phyloP scores from a whole-genome alignment of 1,140 invertebrate genomes.

The Megathymus violae region DNA sequence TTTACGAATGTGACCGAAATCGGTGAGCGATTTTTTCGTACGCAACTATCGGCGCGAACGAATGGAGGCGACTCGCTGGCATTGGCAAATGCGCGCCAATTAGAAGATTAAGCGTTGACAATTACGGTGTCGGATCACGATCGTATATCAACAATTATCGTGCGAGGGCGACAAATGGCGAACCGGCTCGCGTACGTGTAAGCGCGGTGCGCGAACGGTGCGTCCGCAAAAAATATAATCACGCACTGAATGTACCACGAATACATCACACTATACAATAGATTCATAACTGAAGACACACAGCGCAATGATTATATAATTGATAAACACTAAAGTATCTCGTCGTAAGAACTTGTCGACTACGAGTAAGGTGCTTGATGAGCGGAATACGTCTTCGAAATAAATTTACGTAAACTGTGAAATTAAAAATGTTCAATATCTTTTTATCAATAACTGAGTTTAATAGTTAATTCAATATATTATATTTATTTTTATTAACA shows the following conservation, averaged over 20 bases:
- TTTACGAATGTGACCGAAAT: constrained; percentile 54
- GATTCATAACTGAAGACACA: too few relatives aligned
- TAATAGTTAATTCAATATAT: too few relatives aligned
- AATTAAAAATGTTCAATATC: too few relatives aligned
- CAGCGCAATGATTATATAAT: too few relatives aligned
- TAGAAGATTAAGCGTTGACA: constrained; percentile 84
- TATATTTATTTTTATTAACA: too few relatives aligned
- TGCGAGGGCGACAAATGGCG: constrained; percentile 79
- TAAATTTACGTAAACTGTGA: too few relatives aligned
- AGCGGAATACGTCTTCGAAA: too few relatives aligned
- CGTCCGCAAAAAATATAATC: constrained; percentile 17
- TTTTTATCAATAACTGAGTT: too few relatives aligned
- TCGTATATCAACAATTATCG: constrained; percentile 84
- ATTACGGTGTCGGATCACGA: constrained; percentile 79
- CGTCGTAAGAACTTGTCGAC: too few relatives aligned
- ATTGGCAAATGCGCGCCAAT: constrained; percentile 82
- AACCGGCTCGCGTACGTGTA: constrained; percentile 60
- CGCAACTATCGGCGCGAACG: constrained; percentile 56
- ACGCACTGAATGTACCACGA: constrained; percentile 2
- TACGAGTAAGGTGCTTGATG: too few relatives aligned
- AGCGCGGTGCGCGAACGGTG: constrained; percentile 52
- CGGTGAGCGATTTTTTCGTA: constrained; percentile 57
- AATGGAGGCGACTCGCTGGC: constrained; percentile 68
- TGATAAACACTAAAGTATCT: too few relatives aligned
- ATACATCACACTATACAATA: too few relatives aligned